Percentiles rank a stretch among this genome's conserved stretches.
Evolutionary conservation across 1,140 invertebrate species (phyloP).

Genomic region (Drosophila nigrodunni): DNA sequence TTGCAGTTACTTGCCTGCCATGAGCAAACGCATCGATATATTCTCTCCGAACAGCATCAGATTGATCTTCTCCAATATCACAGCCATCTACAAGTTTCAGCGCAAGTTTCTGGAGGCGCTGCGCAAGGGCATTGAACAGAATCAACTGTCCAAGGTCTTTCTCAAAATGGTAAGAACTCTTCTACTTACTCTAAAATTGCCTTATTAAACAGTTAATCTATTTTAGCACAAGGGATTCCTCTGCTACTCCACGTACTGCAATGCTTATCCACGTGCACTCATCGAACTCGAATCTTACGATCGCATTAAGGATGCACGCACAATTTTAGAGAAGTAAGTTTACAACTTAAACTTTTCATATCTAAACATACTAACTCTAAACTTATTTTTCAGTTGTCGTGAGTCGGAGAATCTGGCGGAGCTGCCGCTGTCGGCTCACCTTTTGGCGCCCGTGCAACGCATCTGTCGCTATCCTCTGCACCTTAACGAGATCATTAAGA

Average conservation of each 20-base stretch:
- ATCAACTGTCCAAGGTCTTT: conserved; percentile 82
- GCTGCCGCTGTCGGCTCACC: conserved; percentile 94
- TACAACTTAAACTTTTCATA: neutral
- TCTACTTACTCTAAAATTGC: neutral
- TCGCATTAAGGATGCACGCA: conserved; percentile 77
- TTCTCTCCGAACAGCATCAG: conserved; percentile 81
- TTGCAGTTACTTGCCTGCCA: conserved; percentile 77
- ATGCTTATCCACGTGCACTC: conserved; percentile 90
- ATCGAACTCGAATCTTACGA: conserved; percentile 83
- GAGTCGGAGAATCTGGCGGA: conserved; percentile 86
- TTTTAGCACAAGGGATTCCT: conserved; percentile 90
- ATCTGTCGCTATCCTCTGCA: conserved; percentile 97
- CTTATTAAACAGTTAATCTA: conserved; percentile 23
- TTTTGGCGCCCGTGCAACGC: conserved; percentile 95
- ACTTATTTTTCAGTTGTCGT: conserved; percentile 64
- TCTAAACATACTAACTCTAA: neutral
- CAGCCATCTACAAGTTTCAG: conserved; percentile 79
- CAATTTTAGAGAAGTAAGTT: conserved; percentile 79
- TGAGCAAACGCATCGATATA: conserved; percentile 84
- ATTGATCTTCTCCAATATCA: conserved; percentile 83
- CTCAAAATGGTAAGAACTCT: conserved; percentile 73
- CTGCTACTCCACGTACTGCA: conserved; percentile 96
- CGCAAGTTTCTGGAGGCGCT: conserved; percentile 73
- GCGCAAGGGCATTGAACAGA: conserved; percentile 74
- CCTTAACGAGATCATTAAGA: conserved; percentile 93